Evolutionary conservation across 2,113 vertebrate genomes (phyloP).

Genomic region (Myodes glareolus): DNA sequence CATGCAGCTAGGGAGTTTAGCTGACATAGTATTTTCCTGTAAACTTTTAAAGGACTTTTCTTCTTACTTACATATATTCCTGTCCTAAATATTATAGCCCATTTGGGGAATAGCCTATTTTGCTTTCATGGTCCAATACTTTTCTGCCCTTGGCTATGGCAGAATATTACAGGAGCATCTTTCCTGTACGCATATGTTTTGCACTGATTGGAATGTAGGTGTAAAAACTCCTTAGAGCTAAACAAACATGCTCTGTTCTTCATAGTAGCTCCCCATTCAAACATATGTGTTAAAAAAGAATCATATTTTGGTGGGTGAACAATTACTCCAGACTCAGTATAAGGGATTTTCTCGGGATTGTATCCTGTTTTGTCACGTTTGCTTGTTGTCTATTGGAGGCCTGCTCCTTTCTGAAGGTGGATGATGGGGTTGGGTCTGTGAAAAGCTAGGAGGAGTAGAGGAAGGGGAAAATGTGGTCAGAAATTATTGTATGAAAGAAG

Average conservation of each 20-base stretch:
- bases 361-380: not conserved
- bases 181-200: fast-evolving
- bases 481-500: not conserved
- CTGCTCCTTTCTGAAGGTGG: not conserved
- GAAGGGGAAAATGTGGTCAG: not conserved
- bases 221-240: not conserved
- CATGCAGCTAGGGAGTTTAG: not conserved
- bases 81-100: not conserved
- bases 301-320: not conserved
- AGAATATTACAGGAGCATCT: not conserved
- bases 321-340: not conserved
- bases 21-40: not conserved
- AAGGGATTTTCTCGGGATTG: not conserved
- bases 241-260: not conserved
- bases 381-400: not conserved
- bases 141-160: not conserved
- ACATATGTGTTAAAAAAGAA: not conserved
- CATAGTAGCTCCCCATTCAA: not conserved
- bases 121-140: not conserved
- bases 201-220: not conserved
- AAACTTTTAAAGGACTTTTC: not conserved
- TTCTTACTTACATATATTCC: not conserved
- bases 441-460: not conserved
- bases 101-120: not conserved
- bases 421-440: not conserved